Evolutionary conservation across 1,140 invertebrate genomes (phyloP), one percentile per base, ranked within the genome.

Genomic region (Conus ventricosus): DNA sequence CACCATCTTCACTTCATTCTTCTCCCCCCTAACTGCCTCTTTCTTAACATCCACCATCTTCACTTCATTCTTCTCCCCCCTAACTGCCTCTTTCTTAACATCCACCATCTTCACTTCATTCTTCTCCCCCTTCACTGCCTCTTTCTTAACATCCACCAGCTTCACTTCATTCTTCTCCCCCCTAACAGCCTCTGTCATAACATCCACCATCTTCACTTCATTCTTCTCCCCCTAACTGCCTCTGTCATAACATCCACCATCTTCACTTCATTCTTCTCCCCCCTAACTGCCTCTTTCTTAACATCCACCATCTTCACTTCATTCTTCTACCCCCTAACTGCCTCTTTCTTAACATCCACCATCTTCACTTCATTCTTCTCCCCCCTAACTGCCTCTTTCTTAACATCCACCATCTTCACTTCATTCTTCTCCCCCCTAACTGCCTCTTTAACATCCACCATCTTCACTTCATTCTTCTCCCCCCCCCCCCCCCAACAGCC

Each of bases 191-290:
- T 80, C 76, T 80, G 76, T 80, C 11, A 80, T 3, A n/a, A n/a
- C n/a, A n/a, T n/a, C n/a, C n/a, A n/a, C n/a, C n/a, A 99, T 99
- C 95, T 99, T 99, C 6, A 97, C 97, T 91, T 94, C 92, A 23
- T 89, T 89, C 83, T 90, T 93, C 90, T 1, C 88, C 89, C 76
- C 91, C 90, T n/a, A n/a, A 11, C 91, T 90, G 63, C 91, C 92
- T 89, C 94, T 94, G 91, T 39, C 89, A 85, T 5, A 6, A 57
- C 17, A 84, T 55, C 53, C 23, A 17, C 23, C 51, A 84, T 11
- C n/a, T 55, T 3, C 1, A 7, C 20, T 17, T 25, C n/a, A 51
- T 39, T 39, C 39, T 39, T 39, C 39, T 39, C 39, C 0, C 39
- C 39, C 39, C 3, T n/a, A 82, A 82, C n/a, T 4, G 11, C 11